Evolutionary conservation across 2,113 vertebrate genomes (phyloP).

Genomic region (Picathartes gymnocephalus): DNA sequence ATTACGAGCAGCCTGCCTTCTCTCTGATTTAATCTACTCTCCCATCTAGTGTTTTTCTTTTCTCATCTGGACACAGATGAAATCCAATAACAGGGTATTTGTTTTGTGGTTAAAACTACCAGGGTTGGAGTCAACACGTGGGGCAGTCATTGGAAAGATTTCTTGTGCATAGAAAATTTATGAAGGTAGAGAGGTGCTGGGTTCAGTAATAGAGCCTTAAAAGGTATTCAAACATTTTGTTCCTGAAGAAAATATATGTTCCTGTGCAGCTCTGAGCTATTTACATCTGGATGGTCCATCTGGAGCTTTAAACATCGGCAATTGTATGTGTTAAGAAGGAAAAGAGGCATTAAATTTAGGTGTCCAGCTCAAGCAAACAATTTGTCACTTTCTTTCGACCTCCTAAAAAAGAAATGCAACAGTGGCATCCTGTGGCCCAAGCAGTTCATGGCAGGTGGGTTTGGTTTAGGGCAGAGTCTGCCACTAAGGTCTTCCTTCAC

Average conservation of each 20-base stretch:
- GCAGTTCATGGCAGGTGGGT: constrained; percentile 53
- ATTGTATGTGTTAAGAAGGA: neutral
- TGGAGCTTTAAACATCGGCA: neutral
- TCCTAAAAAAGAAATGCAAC: constrained; percentile 52
- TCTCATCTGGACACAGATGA: constrained; percentile 1
- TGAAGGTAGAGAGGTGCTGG: neutral
- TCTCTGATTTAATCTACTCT: constrained; percentile 24
- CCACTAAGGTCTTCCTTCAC: neutral
- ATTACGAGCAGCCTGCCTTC: neutral
- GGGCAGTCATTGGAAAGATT: neutral
- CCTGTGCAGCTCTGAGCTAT: neutral
- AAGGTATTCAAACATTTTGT: constrained; percentile 12
- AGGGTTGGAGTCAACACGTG: neutral
- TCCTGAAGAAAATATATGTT: neutral
- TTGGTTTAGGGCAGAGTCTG: neutral
- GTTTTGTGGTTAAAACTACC: neutral
- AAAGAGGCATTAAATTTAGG: neutral
- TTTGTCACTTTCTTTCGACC: neutral
- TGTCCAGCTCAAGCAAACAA: neutral
- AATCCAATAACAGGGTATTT: constrained; percentile 18
- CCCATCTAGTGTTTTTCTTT: constrained; percentile 36
- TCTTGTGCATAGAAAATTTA: constrained; percentile 25
- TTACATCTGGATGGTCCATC: neutral
- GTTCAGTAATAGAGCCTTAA: constrained; percentile 16
- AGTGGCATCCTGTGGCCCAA: constrained; percentile 70